Evolutionary conservation across 2,797 vertebrate species (phyloP).

Genomic region (Hyperoplus lanceolatus): DNA sequence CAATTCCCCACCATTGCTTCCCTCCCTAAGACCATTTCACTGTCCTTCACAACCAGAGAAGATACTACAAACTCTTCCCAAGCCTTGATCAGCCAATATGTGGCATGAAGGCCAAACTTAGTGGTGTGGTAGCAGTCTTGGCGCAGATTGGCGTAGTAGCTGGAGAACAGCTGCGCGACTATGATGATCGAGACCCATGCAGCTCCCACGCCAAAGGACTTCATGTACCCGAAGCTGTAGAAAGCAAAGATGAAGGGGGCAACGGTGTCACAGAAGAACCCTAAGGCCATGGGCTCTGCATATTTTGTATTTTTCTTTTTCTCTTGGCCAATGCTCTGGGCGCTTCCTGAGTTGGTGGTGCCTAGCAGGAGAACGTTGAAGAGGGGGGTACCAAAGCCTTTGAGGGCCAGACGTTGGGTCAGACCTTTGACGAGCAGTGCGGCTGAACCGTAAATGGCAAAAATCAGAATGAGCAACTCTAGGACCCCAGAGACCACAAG

Average conservation of each 20-base stretch:
- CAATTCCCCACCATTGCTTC: slow-evolving; percentile 89
- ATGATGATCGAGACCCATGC: slow-evolving; percentile 89
- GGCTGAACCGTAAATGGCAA: slow-evolving; percentile 89
- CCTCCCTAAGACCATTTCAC: slow-evolving; percentile 68
- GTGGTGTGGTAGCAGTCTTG: slow-evolving; percentile 89
- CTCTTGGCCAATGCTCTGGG: slow-evolving; percentile 86
- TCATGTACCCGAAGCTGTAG: slow-evolving; percentile 89
- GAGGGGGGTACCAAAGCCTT: slow-evolving; percentile 91
- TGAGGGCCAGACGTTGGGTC: slow-evolving; percentile 88
- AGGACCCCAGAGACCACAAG: slow-evolving; percentile 87
- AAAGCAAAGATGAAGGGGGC: slow-evolving; percentile 89
- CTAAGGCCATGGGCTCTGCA: slow-evolving; percentile 92
- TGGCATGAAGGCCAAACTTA: slow-evolving; percentile 89
- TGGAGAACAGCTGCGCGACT: slow-evolving; percentile 87
- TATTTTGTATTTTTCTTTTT: slow-evolving; percentile 95
- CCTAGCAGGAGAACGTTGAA: slow-evolving; percentile 91
- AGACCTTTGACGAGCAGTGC: slow-evolving; percentile 90
- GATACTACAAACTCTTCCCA: slow-evolving; percentile 91
- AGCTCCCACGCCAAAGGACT: slow-evolving; percentile 85
- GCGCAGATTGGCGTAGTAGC: slow-evolving; percentile 90
- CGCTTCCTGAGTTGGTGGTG: slow-evolving; percentile 80
- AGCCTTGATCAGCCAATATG: slow-evolving; percentile 89
- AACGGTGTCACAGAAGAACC: slow-evolving; percentile 89
- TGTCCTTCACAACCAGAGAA: slow-evolving; percentile 41
- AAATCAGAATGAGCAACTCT: slow-evolving; percentile 88